Base-by-base conservation (phyloP, 2,113 vertebrate genomes). In the Tragulus kanchil region DNA sequence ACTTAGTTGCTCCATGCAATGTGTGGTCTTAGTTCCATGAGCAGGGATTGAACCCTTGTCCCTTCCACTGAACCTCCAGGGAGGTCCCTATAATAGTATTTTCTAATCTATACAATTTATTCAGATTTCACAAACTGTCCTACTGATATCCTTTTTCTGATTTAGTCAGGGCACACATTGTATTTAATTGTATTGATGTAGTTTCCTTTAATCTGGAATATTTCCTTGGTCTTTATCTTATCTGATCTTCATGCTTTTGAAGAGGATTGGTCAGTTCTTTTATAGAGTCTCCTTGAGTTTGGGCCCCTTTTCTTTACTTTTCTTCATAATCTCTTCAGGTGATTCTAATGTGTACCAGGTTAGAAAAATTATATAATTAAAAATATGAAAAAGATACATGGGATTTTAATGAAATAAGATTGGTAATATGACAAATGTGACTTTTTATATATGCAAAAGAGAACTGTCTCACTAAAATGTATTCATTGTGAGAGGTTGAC, bases 251-350 rank as follows among this genome's bases (percentile, higher is more conserved):
- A 75, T 19, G 81, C 45, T 91, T 58, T 85, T 73, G 52, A 65
- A 64, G 48, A 90, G 17, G 28, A n/a, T 23, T 90, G 26, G 3
- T 4, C 7, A 69, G 8, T 61, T 93, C 58, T 62, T 62, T 89
- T 92, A 12, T 64, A 64, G 71, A 64, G 77, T 82, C n/a, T 45
- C 5, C 16, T 19, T 73, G 31, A 54, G 13, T 90, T 93, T 71
- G 93, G 14, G 26, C 87, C n/a, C n/a, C n/a, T n/a, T 93, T 92
- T 10, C 90, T 26, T 84, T 28, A 75, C 85, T 36, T 92, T 95
- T 95, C 58, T 25, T n/a, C n/a, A 61, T 14, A 1, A 45, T 50
- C 31, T 78, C 85, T 96, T 69, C 2, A 69, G 45, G 45, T 85
- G 54, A 96, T 78, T 85, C 36, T 92, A 79, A 52, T 56, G 69